Evolutionary conservation across 2,797 vertebrate genomes (phyloP).

Genomic region (Rhabdomys pumilio): DNA sequence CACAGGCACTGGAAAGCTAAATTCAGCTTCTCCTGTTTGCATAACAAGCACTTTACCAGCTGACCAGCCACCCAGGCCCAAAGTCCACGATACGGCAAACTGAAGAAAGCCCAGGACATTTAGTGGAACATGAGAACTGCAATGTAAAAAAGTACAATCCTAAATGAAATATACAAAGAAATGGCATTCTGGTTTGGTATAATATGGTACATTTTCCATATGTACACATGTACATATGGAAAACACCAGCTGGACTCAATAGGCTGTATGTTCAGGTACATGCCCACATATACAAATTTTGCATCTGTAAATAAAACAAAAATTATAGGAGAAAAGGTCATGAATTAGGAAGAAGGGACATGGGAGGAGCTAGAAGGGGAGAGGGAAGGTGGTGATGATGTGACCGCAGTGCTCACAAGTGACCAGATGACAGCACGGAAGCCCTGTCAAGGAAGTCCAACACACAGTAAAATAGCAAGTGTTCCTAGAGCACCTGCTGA

Average conservation of each 20-base stretch:
- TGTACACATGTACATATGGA: neutral
- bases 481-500: neutral
- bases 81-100: slow-evolving; percentile 26
- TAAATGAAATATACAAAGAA: slow-evolving; percentile 15
- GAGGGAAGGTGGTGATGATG: neutral
- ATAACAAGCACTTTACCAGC: neutral
- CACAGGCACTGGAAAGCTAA: neutral
- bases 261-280: neutral
- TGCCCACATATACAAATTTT: neutral
- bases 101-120: slow-evolving; percentile 33
- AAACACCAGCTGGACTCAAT: neutral
- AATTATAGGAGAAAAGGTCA: neutral
- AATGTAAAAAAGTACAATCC: neutral
- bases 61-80: neutral
- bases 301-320: slow-evolving; percentile 1
- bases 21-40: neutral
- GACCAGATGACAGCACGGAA: neutral
- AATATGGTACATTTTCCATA: neutral
- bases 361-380: neutral
- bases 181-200: slow-evolving; percentile 16
- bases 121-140: neutral
- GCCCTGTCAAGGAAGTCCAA: neutral
- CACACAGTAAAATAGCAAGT: neutral
- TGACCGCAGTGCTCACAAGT: neutral
- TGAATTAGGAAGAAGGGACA: neutral